Conservation (phyloP, 2,888 invertebrate genomes). For the Panopea generosa region DNA sequence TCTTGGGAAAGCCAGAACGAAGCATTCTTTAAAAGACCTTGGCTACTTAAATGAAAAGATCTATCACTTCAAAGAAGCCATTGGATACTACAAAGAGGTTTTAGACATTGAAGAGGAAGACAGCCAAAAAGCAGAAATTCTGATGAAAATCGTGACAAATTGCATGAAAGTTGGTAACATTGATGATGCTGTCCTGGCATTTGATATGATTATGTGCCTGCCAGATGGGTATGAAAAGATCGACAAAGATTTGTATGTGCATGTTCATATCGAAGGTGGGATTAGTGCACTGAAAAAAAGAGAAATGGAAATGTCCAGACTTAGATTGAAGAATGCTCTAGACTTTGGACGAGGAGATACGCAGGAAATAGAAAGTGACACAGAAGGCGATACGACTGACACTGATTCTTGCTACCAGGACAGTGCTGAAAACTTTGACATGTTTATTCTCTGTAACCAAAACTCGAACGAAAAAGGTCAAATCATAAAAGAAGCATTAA, state of each 20-base stretch:
- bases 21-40: constrained; percentile 20
- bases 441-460: constrained; percentile 33
- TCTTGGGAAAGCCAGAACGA: constrained; percentile 9
- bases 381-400: neutral
- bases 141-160: constrained; percentile 17
- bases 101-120: constrained; percentile 10
- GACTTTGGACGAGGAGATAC: neutral
- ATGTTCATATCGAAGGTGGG: constrained; percentile 34
- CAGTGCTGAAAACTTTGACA: constrained; percentile 9
- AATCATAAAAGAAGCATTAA: neutral
- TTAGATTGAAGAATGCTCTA: constrained; percentile 27
- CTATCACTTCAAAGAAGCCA: constrained; percentile 23
- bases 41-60: constrained; percentile 25
- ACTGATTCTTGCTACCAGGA: neutral
- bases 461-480: neutral
- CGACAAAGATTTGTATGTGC: constrained; percentile 16
- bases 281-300: constrained; percentile 20
- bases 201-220: constrained; percentile 34
- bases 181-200: constrained; percentile 35
- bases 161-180: constrained; percentile 7
- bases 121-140: constrained; percentile 2
- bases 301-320: constrained; percentile 21
- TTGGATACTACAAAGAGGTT: constrained; percentile 15
- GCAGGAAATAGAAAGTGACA: constrained; percentile 8
- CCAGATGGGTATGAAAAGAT: constrained; percentile 11